Evolutionary conservation across 2,797 vertebrate genomes (phyloP), one percentile per base, ranked within the genome.

Genomic region (Syndactyla subalaris): DNA sequence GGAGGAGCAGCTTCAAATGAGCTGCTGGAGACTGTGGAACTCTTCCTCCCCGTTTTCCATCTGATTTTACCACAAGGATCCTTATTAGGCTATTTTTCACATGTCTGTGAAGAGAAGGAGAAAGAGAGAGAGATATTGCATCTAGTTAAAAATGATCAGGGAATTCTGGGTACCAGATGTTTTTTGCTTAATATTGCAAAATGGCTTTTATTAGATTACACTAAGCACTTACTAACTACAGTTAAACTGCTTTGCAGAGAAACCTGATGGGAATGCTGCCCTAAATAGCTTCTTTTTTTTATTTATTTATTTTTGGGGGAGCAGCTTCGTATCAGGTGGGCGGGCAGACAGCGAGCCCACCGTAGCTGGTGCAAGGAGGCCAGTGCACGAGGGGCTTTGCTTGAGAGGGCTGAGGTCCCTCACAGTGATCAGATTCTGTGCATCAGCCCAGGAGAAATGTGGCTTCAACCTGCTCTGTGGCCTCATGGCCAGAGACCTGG

Each of bases 131-230:
- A 98, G 97, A 98, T 63, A 98, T 98, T 98, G 98, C 98, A 98
- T 98, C 97, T 98, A 98, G 98, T 98, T 98, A 98, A 98, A 98
- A 98, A 98, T 98, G 98, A 98, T 98, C 97, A 98, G 98, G 98
- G 98, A 98, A 98, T 98, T 98, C 98, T 98, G 98, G 98, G 98
- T 98, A 98, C 98, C 98, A 98, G 98, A 98, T 98, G 98, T 98
- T 98, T 98, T 98, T 98, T 98, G 98, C 98, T 98, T 98, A 98
- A 98, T 98, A 98, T 98, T 98, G 98, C 98, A 98, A 98, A 98
- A 98, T 98, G 98, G 97, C 98, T 98, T 98, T 98, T 98, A 98
- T 98, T 98, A 98, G 98, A 98, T 98, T 98, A 98, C 97, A 97
- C 98, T 97, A 98, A 98, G 97, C 97, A 98, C 98, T 98, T 98